Base-by-base conservation (phyloP, 2,888 invertebrate species). In the Margaritifera margaritifera region DNA sequence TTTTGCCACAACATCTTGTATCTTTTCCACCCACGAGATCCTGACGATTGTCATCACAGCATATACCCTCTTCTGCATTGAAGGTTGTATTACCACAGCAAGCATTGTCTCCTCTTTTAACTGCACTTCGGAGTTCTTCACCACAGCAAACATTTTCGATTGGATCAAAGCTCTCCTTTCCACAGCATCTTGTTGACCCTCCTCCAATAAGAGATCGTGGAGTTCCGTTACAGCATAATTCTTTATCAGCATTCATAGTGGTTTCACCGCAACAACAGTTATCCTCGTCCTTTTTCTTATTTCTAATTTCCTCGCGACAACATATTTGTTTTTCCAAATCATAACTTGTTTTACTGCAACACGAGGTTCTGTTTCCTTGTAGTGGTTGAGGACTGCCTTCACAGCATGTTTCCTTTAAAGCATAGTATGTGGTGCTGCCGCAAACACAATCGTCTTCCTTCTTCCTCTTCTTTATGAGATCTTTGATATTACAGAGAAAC, bases 141-240 rank as follows among this genome's bases (percentile, higher is more conserved):
- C 68, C 65, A 55, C 69, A 77, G 63, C 77, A 77, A 1, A 77
- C 20, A 57, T 66, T 53, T 15, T 63, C 63, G 50, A 50, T 31
- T 18, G 69, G 57, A n/a, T 68, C 59, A 55, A 59, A 69, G 42
- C 71, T 71, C 22, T 57, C 22, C 18, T 65, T n/a, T n/a, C n/a
- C n/a, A n/a, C n/a, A n/a, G n/a, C n/a, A n/a, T n/a, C n/a, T n/a
- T n/a, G n/a, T n/a, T n/a, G n/a, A n/a, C n/a, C n/a, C n/a, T n/a
- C n/a, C n/a, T n/a, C n/a, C n/a, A n/a, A n/a, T n/a, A n/a, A 71
- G 56, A 15, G 58, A 50, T 50, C 61, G 62, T 5, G 71, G 71
- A 11, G 60, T 51, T 11, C 64, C 65, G 18, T 66, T 65, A 61
- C 75, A 75, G 53, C 75, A 75, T 50, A 72, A 71, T 64, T 75